Base-by-base conservation (phyloP, 2,888 invertebrate genomes). In the Andrena flavipes region DNA sequence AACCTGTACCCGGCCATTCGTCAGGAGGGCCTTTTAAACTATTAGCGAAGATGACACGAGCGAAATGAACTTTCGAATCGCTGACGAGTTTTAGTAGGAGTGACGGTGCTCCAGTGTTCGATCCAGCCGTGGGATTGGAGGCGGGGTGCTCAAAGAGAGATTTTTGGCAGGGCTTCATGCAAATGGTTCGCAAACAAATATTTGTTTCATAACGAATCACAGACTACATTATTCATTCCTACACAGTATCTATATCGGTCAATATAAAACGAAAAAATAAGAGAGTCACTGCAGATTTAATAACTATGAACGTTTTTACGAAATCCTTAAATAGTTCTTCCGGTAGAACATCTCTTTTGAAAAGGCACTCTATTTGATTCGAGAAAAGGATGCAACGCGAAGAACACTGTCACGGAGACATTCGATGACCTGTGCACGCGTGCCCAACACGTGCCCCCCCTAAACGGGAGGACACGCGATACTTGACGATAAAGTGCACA, bases 401-500 rank as follows among this genome's bases (percentile, higher is more conserved):
- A n/a, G 23, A 13, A 23, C 20, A 7, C 4, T 20, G 70, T 5
- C 16, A 68, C 60, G 29, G 56, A 65, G 54, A 51, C 33, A 65
- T 49, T 59, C 8, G 33, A 13, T 13, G 33, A 10, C 10, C 23
- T 42, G 56, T 67, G 60, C 48, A 54, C 63, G 68, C 59, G 84
- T 69, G 75, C 48, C 29, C 49, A 10, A 54, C 82, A 65, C 80
- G 68, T 83, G 81, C 56, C 42, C 35, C 64, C 26, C 29, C 20
- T 8, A 26, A 10, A 42, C 42, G 16, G 63, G 33, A 68, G 75
- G 69, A 76, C 82, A 74, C 67, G 60, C 80, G 86, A 77, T 79
- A 78, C 71, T 87, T 73, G 86, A 83, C 76, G 82, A 69, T 75
- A 80, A 86, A 87, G 88, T 76, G 87, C 81, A 85, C 86, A 88